Evolutionary conservation across 2,113 vertebrate species (phyloP).

Genomic region (Urocynchramus pylzowi): DNA sequence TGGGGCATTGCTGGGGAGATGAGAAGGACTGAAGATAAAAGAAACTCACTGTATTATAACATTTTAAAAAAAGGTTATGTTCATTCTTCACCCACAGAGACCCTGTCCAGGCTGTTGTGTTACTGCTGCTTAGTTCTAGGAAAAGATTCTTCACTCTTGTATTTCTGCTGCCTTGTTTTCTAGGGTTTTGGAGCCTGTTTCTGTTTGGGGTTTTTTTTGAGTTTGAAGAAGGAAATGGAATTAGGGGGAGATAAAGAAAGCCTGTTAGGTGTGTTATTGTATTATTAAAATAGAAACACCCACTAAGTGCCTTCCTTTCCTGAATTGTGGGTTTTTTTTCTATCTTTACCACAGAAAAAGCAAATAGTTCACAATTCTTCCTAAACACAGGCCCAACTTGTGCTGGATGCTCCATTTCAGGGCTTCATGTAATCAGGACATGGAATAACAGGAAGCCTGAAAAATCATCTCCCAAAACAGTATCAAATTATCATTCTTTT

Average conservation of each 20-base stretch:
- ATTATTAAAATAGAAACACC: background rate
- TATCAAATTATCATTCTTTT: background rate
- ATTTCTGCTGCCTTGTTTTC: background rate
- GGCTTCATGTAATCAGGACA: background rate
- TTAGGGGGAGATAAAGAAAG: background rate
- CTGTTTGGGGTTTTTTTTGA: background rate
- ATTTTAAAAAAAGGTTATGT: background rate
- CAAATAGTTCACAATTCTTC: background rate
- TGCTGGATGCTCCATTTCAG: background rate
- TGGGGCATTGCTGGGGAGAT: background rate
- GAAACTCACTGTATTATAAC: background rate
- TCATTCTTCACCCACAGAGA: background rate
- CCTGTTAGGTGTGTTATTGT: background rate
- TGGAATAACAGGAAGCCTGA: background rate
- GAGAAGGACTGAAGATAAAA: background rate
- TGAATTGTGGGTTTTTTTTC: background rate
- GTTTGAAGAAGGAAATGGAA: background rate
- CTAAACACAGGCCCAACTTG: background rate
- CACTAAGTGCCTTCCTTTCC: background rate
- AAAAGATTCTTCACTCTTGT: background rate
- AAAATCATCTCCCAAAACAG: slow-evolving; percentile 6
- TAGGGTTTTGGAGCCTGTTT: background rate
- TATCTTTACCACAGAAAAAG: background rate
- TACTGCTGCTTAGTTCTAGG: background rate
- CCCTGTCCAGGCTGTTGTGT: background rate